A percentile compares a stretch with the other conserved stretches of the same genome.
Conservation (phyloP, 1,140 invertebrate genomes). For the Armadillidium nasatum region DNA sequence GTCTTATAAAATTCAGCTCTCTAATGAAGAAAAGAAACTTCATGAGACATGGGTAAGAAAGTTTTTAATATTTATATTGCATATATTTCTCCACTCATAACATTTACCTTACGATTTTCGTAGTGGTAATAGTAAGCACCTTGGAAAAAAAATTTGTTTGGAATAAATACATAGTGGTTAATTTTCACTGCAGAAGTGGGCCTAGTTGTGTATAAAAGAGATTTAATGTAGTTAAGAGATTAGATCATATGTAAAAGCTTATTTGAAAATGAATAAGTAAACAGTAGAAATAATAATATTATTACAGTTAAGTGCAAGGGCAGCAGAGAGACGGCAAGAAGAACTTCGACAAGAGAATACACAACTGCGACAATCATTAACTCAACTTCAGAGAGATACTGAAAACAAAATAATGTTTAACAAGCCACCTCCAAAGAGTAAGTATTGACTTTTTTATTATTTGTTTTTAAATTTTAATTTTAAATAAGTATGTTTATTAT, state of each 20-base stretch:
- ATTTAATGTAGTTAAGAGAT: no score
- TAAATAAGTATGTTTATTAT: neutral
- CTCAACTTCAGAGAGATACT: constrained; percentile 20
- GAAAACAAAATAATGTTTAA: constrained; percentile 16
- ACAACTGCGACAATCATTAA: constrained; percentile 17
- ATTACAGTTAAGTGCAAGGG: constrained; percentile 16
- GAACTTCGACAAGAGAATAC: constrained; percentile 24
- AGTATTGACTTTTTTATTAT: neutral
- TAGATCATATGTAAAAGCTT: no score
- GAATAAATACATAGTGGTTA: no score
- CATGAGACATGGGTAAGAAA: constrained; percentile 26
- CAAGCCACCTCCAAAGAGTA: constrained; percentile 19
- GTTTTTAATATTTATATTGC: neutral
- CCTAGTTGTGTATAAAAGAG: no score
- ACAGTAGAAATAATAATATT: neutral
- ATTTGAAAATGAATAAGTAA: no score
- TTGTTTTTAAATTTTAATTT: neutral
- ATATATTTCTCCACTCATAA: no score
- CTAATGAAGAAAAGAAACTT: constrained; percentile 23
- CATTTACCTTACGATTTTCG: no score
- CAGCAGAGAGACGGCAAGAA: constrained; percentile 24
- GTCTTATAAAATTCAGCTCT: constrained; percentile 24
- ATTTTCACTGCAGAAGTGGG: no score
- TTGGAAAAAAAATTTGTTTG: no score
- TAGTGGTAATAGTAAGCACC: no score